Base-by-base conservation (phyloP, 2,797 vertebrate genomes). In the Otolemur crassicaudatus region DNA sequence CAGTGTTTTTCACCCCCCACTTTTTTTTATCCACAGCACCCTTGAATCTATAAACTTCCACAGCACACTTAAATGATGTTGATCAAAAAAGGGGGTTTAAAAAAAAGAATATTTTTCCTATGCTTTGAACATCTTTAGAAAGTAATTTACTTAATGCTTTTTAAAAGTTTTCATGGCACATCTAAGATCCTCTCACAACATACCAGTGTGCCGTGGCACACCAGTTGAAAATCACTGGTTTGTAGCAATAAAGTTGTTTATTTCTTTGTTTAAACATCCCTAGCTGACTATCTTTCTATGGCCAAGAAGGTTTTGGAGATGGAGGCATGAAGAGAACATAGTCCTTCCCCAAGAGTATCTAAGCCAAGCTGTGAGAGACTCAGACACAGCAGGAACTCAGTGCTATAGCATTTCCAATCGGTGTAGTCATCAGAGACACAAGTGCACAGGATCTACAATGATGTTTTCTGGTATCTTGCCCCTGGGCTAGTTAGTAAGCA, bases 181-280 rank as follows among this genome's bases (percentile, higher is more conserved):
- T 14, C 14, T 53, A 53, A 53, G 49, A 53, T 53, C 49, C 14
- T 53, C 49, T 53, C 49, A 53, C 14, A 53, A 13, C 13, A 49
- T 13, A 49, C 49, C 49, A 49, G 49, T 53, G 49, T 16, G 1
- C 49, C 14, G 13, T 53, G 49, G 49, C 49, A 53, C 49, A 53
- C 4, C 14, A 12, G 49, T 14, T 53, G 14, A 53, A 16, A 16
- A 53, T 16, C 49, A 53, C 49, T 53, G 49, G 49, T 53, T 53
- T 53, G 49, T 53, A 53, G 25, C 72, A 25, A 7, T 20, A 9
- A 31, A 16, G 27, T 40, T 29, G 14, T 20, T 69, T 43, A 11
- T 23, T 69, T 34, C 37, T 91, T 69, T 87, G 53, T 67, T 95
- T 43, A 76, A 87, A 16, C 31, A 43, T 25, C n/a, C 8, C 63